Base-by-base conservation (phyloP, 2,888 invertebrate genomes). In the Phragmatobia fuliginosa region DNA sequence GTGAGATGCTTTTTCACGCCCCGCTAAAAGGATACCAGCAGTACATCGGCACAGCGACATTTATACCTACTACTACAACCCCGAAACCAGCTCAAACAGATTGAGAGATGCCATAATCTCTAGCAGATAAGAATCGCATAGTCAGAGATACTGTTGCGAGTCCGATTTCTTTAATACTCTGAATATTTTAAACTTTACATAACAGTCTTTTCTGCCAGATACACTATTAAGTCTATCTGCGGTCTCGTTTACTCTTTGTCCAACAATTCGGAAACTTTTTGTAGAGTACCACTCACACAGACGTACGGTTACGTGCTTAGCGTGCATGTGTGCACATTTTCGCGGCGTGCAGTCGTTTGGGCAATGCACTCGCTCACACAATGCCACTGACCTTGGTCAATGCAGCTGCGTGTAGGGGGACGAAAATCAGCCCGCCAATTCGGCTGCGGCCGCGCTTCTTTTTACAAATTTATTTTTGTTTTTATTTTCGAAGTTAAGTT, bases 311-410 rank as follows among this genome's bases (percentile, higher is more conserved):
- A 72, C 67, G 60, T 75, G 72, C 79, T 78, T 77, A 70, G 32
- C 62, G 41, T 62, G 74, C 74, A 82, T 79, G 88, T 87, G 89
- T 83, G 87, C 84, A 82, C 86, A 88, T 88, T 92, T 92, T 93
- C 90, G 89, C 87, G 82, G 88, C 87, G 84, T 86, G 88, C 87
- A 87, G 81, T 85, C 87, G 81, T 91, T 94, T 94, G 94, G 94
- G 92, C 94, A 92, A 92, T 94, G 94, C 94, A 94, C 94, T 91
- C 92, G 80, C 72, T 79, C 83, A 78, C 88, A 90, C 90, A 90
- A 91, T 90, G 92, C 88, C 92, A 94, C 92, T 93, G 94, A 94
- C 94, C 94, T 93, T 93, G 86, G 88, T 72, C 85, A 87, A 81
- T 86, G 93, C 94, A 94, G 94, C 94, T 94, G 94, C 92, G 84